Base-by-base conservation (phyloP, 2,113 vertebrate genomes). In the Athene cunicularia region DNA sequence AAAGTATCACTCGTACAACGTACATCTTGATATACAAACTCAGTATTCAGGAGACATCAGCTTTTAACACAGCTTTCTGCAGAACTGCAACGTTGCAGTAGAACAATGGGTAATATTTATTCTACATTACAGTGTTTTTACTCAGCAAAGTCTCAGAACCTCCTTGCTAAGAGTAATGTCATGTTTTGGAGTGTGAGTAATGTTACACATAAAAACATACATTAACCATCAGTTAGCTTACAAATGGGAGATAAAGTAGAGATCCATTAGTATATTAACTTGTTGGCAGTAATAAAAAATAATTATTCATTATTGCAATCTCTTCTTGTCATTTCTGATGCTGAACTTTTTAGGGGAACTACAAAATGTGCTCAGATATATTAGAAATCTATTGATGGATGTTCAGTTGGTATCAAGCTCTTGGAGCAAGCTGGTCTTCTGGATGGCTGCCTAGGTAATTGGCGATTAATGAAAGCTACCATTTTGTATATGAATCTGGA, bases 401-500 rank as follows among this genome's bases (percentile, higher is more conserved):
- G 60, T 95, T 94, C 64, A 88, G 79, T 67, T 92, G 83, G 35
- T 96, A 91, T 76, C 70, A 86, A 91, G 82, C 72, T 93, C 83
- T 95, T 70, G n/a, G 50, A 91, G 64, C 82, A 96, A 95, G 45
- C 68, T 79, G 62, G 63, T 28, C 8, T 86, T 63, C 86, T 96
- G 90, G 90, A 86, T 60, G 80, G 64, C 62, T 93, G 93, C 96
- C 91, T 95, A 8, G 37, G 96, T 96, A 92, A 94, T 94, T 2
- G 1, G 14, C 88, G 84, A 96, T 35, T 80, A 96, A 93, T 88
- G 94, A 73, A 75, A 95, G 71, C 77, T 94, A 84, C 88, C 70
- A 62, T 91, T 95, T 93, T 80, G 73, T 80, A n/a, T 88, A 75
- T 68, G 68, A 93, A 85, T 90, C 72, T 84, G 80, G 68, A 80